Evolutionary conservation across 2,888 invertebrate genomes (phyloP).

Genomic region (Drosophila austrosaltans): DNA sequence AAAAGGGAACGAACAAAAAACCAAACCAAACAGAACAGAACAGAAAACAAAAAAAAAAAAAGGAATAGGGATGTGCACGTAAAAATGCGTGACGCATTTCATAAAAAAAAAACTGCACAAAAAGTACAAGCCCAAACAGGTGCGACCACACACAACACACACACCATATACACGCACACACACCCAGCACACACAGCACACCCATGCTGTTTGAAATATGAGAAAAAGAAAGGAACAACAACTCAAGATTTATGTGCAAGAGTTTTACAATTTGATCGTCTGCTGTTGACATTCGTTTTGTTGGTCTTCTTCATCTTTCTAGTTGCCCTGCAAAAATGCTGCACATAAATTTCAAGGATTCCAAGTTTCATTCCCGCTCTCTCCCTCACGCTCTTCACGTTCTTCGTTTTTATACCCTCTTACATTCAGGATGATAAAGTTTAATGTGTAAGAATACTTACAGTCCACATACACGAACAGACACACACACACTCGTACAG

Average conservation of each 20-base stretch:
- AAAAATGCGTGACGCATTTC: slow-evolving; percentile 73
- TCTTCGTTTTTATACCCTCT: neutral
- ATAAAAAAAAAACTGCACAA: slow-evolving; percentile 36
- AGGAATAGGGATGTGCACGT: slow-evolving; percentile 30
- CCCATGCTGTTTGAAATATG: slow-evolving; percentile 57
- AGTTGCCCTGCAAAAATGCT: slow-evolving; percentile 54
- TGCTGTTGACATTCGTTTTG: slow-evolving; percentile 68
- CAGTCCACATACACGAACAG: too few relatives aligned
- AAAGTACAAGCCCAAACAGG: slow-evolving; percentile 49
- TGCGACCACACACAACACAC: slow-evolving; percentile 29
- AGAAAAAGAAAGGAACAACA: slow-evolving; percentile 51
- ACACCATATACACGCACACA: slow-evolving; percentile 3
- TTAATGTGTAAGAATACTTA: slow-evolving; percentile 48
- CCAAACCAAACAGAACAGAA: slow-evolving; percentile 4
- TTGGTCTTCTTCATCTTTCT: slow-evolving; percentile 11
- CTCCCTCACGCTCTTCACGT: neutral
- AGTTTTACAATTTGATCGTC: slow-evolving; percentile 78
- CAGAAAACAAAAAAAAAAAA: slow-evolving; percentile 12
- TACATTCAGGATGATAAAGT: slow-evolving; percentile 41
- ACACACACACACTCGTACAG: too few relatives aligned
- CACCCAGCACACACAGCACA: neutral
- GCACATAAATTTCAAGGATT: slow-evolving; percentile 59
- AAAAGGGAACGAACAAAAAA: slow-evolving; percentile 19
- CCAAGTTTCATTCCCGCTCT: slow-evolving; percentile 19
- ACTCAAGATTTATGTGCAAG: slow-evolving; percentile 73